Evolutionary conservation across 2,113 vertebrate genomes (phyloP).

Genomic region (Propithecus coquereli): DNA sequence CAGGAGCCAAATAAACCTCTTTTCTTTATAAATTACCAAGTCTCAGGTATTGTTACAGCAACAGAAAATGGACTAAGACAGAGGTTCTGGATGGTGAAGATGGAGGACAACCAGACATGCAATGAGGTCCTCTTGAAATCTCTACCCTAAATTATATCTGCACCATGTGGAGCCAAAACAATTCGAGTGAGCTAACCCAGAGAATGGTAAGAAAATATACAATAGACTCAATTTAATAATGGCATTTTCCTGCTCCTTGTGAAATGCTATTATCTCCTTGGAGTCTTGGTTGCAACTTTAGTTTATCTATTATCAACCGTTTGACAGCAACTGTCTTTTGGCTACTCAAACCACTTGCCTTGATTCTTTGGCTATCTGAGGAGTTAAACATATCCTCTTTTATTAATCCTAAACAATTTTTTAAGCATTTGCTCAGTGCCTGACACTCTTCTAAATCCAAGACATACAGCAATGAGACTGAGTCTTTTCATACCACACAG

Average conservation of each 20-base stretch:
- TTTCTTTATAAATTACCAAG: too few relatives aligned
- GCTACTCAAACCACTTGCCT: neutral
- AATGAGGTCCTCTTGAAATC: neutral
- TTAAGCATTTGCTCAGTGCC: neutral
- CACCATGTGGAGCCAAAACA: neutral
- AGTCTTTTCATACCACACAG: neutral
- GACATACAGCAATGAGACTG: neutral
- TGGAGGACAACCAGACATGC: neutral
- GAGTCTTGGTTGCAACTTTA: neutral
- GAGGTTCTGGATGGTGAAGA: neutral
- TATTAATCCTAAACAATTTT: neutral
- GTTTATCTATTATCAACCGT: neutral
- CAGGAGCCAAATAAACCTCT: too few relatives aligned
- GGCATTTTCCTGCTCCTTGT: neutral
- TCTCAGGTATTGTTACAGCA: too few relatives aligned
- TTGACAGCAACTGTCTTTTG: neutral
- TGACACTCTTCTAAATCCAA: neutral
- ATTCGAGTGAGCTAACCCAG: neutral
- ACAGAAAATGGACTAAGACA: too few relatives aligned
- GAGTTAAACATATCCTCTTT: neutral
- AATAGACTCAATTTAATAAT: neutral
- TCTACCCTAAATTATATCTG: neutral
- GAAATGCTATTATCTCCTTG: neutral
- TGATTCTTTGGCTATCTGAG: neutral
- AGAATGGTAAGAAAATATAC: neutral